A percentile compares a stretch with the other conserved stretches of the same genome.
phyloP scores from a whole-genome alignment of 2,888 invertebrate species.

The Brassicogethes aeneus region DNA sequence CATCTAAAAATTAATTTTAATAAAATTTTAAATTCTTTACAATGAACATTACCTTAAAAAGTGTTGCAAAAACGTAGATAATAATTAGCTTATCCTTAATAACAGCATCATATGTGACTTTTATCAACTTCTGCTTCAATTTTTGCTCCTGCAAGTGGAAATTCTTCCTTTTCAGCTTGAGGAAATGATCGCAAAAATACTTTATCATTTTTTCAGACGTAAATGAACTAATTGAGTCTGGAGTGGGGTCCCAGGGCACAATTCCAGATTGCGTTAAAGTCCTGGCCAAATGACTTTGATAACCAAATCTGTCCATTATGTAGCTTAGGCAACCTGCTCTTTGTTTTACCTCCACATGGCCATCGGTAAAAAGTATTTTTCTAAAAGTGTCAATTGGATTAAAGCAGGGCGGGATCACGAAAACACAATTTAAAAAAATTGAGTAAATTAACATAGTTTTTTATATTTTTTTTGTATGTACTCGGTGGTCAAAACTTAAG shows the following conservation, averaged over 20 bases:
- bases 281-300: constrained; percentile 68
- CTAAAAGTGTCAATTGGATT: too few relatives aligned
- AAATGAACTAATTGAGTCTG: constrained; percentile 63
- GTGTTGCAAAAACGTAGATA: constrained; percentile 61
- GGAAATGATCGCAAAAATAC: constrained; percentile 61
- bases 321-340: constrained; percentile 84
- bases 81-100: constrained; percentile 70
- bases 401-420: too few relatives aligned
- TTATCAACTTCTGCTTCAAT: constrained; percentile 52
- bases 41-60: constrained; percentile 61
- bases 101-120: constrained; percentile 71
- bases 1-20: constrained; percentile 26
- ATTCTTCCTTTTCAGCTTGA: constrained; percentile 29
- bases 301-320: constrained; percentile 73
- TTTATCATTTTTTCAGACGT: constrained; percentile 63
- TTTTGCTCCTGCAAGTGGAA: constrained; percentile 38
- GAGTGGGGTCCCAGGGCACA: constrained; percentile 57
- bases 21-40: constrained; percentile 13
- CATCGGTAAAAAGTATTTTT: constrained; percentile 56
- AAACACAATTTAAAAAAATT: too few relatives aligned
- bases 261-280: constrained; percentile 66
- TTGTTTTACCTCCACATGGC: constrained; percentile 77
- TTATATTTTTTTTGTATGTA: too few relatives aligned
- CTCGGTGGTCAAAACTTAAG: too few relatives aligned
- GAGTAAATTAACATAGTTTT: too few relatives aligned